Evolutionary conservation across 2,113 vertebrate genomes (phyloP).

Genomic region (Stegostoma tigrinum): DNA sequence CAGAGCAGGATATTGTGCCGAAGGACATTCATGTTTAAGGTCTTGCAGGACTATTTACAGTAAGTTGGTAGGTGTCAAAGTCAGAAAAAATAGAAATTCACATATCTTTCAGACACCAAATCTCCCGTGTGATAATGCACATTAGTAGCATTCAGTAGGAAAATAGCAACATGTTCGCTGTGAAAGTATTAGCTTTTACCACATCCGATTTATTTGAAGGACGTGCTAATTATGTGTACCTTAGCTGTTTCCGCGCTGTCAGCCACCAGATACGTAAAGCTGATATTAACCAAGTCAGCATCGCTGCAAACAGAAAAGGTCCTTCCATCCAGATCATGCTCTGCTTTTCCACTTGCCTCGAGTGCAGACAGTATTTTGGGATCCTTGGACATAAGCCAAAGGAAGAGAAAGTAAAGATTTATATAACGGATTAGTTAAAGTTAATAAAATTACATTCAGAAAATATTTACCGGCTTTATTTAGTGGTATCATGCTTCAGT

Average conservation of each 20-base stretch:
- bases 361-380: conserved; percentile 86
- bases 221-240: conserved; percentile 55
- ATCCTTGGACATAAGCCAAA: conserved; percentile 60
- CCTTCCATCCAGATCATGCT: conserved; percentile 83
- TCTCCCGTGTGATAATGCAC: not conserved
- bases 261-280: conserved; percentile 89
- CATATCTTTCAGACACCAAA: not conserved
- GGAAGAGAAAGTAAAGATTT: conserved; percentile 41
- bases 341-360: conserved; percentile 78
- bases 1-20: not conserved
- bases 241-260: conserved; percentile 81
- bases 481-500: not conserved
- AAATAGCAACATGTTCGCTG: conserved; percentile 28
- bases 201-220: not conserved
- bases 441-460: not conserved
- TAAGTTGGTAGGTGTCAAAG: not conserved
- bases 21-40: not conserved
- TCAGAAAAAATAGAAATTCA: not conserved
- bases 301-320: conserved; percentile 93
- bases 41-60: not conserved
- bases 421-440: not conserved
- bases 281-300: conserved; percentile 93
- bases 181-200: not conserved
- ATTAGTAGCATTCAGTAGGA: not conserved
- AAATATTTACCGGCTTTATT: not conserved